Evolutionary conservation across 2,113 vertebrate species (phyloP), one percentile per base, ranked within the genome.

Genomic region (Opisthocomus hoazin): DNA sequence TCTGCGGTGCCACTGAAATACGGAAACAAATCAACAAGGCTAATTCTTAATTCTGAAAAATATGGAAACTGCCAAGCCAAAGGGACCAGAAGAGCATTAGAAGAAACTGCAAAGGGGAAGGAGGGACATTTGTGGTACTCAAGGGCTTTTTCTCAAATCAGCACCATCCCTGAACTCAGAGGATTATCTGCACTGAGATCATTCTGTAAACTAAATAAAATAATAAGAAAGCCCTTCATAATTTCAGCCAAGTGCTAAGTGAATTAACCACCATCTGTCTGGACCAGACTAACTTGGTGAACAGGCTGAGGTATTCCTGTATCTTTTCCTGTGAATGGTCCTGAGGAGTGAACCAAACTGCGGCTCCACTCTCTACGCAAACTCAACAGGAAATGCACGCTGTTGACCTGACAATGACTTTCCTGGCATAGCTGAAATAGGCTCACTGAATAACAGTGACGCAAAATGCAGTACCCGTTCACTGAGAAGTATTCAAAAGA

Each of bases 81-180:
- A 87, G 81, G 70, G 95, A 86, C 83, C 89, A 95, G 95, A 92
- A 84, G 89, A 95, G 61, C 87, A 74, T 3, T 79, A 71, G 37
- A 76, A 89, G 65, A 79, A 69, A 29, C 29, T 7, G 9, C 15
- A 37, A 56, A 89, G 30, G 21, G 48, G 23, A 34, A 91, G 50
- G 43, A 77, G 83, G 32, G 57, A 41, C 56, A 29, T 84, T 12
- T 46, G 84, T 57, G 65, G 39, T 34, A 21, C 63, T 69, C 77
- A 15, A 45, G 65, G 45, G 60, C 12, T 89, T 79, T 61, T 73
- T 61, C 57, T 87, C 81, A 69, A 41, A 61, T 50, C 77, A 58
- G 50, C 66, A 43, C 57, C 74, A 70, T 56, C 77, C 61, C 77
- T 27, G n/a, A 64, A 84, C 89, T 81, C 66, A 11, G 76, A 54